A percentile compares a stretch with the other conserved stretches of the same genome.
Conservation (phyloP, 2,888 invertebrate genomes). For the Diaprepes abbreviatus region DNA sequence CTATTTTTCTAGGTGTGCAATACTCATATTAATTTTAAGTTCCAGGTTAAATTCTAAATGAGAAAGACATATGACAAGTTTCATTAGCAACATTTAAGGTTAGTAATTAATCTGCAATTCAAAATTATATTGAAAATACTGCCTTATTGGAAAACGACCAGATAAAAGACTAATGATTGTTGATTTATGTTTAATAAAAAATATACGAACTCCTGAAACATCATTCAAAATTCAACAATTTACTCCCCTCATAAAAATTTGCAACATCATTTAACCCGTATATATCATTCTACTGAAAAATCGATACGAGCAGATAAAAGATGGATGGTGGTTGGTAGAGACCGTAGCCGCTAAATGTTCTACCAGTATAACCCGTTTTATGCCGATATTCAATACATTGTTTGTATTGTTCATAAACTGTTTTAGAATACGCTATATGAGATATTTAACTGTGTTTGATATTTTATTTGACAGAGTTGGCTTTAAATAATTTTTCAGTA, state of each 20-base stretch:
- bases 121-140: no score
- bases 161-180: no score
- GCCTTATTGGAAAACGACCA: no score
- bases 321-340: conserved; percentile 4
- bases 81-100: no score
- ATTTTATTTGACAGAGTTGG: not conserved
- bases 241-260: not conserved
- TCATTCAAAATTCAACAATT: not conserved
- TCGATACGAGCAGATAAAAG: conserved; percentile 9
- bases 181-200: no score
- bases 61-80: no score
- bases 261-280: not conserved
- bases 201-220: no score
- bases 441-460: not conserved
- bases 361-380: conserved; percentile 26
- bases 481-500: no score
- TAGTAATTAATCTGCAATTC: no score
- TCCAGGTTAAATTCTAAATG: no score
- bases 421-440: conserved; percentile 9
- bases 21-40: no score
- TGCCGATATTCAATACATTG: conserved; percentile 10
- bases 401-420: conserved; percentile 20
- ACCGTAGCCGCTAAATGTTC: conserved; percentile 13
- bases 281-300: not conserved
- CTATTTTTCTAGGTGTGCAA: no score